These are phyloP conservation scores for Caranx melampygus DNA, from an alignment of 2,113 vertebrate genomes.

Conservation along the genomic window DNA sequence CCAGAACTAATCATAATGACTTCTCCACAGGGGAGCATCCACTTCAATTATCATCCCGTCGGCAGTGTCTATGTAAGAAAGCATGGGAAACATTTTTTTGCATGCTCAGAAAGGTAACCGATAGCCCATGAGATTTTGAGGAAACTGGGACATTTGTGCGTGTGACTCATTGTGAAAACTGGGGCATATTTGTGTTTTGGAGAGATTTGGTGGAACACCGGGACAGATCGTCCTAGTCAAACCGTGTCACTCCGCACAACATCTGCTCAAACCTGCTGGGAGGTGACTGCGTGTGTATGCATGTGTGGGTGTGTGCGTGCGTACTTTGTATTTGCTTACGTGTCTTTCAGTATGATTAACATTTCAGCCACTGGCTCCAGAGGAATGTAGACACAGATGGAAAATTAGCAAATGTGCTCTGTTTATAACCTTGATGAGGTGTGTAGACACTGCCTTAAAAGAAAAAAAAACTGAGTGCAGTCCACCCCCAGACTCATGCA, in stretches of 20 bases:
- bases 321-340: slow-evolving; percentile 18
- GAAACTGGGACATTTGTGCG: slow-evolving; percentile 47
- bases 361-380: slow-evolving; percentile 31
- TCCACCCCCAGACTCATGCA: background rate
- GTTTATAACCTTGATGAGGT: slow-evolving; percentile 39
- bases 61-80: slow-evolving; percentile 42
- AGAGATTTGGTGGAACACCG: slow-evolving; percentile 58
- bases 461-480: slow-evolving; percentile 10
- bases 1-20: slow-evolving; percentile 75
- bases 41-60: slow-evolving; percentile 64
- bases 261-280: slow-evolving; percentile 61
- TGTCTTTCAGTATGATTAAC: slow-evolving; percentile 46
- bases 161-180: slow-evolving; percentile 55
- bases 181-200: slow-evolving; percentile 59
- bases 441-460: background rate
- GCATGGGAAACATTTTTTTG: slow-evolving; percentile 52
- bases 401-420: slow-evolving; percentile 11
- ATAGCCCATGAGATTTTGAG: slow-evolving; percentile 25
- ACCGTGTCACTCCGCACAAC: slow-evolving; percentile 48
- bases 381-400: background rate
- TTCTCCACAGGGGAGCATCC: slow-evolving; percentile 71
- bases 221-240: slow-evolving; percentile 61
- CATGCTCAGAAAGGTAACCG: slow-evolving; percentile 45
- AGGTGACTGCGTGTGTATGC: slow-evolving; percentile 22
- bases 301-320: background rate